A percentile compares a stretch with the other conserved stretches of the same genome.
Evolutionary conservation across 2,888 invertebrate species (phyloP).

Genomic region (Thymelicus lineola): DNA sequence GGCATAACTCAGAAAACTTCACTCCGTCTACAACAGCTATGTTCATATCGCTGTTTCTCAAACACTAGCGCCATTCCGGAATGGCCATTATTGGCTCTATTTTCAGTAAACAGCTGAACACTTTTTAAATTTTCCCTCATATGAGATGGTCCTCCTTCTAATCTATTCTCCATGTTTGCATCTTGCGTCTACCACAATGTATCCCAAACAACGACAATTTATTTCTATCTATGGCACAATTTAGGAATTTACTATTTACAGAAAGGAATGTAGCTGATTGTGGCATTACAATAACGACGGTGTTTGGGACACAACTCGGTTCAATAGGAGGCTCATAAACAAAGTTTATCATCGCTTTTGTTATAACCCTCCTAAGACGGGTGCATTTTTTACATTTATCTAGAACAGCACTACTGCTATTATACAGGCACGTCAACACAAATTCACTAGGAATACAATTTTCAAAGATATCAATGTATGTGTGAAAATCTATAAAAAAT

Average conservation of each 20-base stretch:
- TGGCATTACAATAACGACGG: background rate
- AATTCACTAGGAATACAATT: background rate
- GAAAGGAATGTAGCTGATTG: conserved; percentile 7
- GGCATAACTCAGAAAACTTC: too few species aligned
- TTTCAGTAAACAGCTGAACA: too few species aligned
- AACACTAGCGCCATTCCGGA: too few species aligned
- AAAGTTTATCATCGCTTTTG: too few species aligned
- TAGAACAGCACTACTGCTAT: background rate
- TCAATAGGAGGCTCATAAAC: too few species aligned
- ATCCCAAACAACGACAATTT: conserved; percentile 4
- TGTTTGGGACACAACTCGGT: background rate
- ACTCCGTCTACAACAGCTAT: too few species aligned
- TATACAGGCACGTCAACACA: background rate
- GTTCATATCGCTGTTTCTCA: too few species aligned
- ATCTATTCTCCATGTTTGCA: too few species aligned
- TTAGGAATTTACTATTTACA: conserved; percentile 27
- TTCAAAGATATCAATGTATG: background rate
- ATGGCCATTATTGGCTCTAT: too few species aligned
- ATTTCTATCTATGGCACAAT: conserved; percentile 28
- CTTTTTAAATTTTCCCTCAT: too few species aligned
- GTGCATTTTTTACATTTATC: background rate
- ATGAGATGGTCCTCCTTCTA: too few species aligned
- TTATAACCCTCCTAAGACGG: too few species aligned
- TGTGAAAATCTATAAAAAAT: background rate
- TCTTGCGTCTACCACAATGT: background rate